Conservation (phyloP, 2,888 invertebrate species). For the Hirtodrosophila cameraria region DNA sequence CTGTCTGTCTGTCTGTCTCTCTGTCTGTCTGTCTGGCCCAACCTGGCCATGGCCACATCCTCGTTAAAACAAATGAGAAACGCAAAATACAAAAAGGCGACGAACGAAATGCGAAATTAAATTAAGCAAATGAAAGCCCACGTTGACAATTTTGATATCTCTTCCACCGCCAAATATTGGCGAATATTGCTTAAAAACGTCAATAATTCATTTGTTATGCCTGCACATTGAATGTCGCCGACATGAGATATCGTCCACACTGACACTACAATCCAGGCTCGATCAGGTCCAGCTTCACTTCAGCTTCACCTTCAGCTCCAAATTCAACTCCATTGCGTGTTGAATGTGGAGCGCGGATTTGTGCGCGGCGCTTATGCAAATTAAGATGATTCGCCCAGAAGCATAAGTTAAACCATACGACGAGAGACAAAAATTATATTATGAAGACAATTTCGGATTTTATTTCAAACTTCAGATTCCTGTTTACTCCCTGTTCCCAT, state of each 20-base stretch:
- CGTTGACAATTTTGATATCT: conserved; percentile 81
- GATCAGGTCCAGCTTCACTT: conserved; percentile 7
- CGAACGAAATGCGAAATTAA: conserved; percentile 66
- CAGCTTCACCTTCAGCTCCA: conserved; percentile 7
- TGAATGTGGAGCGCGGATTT: conserved; percentile 74
- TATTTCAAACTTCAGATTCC: not conserved
- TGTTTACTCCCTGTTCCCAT: too few relatives aligned
- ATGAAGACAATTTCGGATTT: conserved; percentile 1
- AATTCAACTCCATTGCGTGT: conserved; percentile 52
- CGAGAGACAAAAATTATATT: not conserved
- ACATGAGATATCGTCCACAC: conserved; percentile 76
- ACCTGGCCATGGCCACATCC: conserved; percentile 40
- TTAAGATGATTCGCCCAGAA: conserved; percentile 55
- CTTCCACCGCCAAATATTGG: conserved; percentile 72
- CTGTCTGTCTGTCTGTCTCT: conserved; percentile 7
- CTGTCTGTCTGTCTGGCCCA: conserved; percentile 6
- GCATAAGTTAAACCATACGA: not conserved
- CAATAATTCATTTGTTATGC: conserved; percentile 84
- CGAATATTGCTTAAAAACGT: conserved; percentile 84
- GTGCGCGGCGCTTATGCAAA: conserved; percentile 71
- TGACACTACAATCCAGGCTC: not conserved
- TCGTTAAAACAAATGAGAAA: conserved; percentile 67
- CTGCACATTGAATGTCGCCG: conserved; percentile 83
- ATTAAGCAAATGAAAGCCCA: conserved; percentile 81
- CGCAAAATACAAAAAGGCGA: conserved; percentile 63